phyloP scores from a whole-genome alignment of 2,888 invertebrate genomes.

The Lasioglossum leucozonium region DNA sequence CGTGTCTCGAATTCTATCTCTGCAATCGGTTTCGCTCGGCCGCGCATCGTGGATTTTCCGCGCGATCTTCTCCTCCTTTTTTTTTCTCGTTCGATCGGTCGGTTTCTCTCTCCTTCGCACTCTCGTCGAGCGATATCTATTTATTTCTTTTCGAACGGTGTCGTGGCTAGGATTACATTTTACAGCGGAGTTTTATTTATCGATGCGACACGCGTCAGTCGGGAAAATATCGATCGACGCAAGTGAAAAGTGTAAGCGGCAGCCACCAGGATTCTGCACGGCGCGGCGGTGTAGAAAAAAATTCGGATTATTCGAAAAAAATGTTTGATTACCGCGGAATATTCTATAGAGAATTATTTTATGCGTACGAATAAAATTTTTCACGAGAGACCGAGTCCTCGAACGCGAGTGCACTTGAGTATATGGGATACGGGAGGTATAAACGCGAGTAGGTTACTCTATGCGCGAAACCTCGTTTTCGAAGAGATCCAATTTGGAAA shows the following conservation, averaged over 20 bases:
- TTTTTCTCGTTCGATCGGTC: constrained; percentile 33
- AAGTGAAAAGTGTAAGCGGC: neutral
- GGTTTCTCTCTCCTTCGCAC: neutral
- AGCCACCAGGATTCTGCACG: neutral
- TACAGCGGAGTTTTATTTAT: constrained; percentile 36
- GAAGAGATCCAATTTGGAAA: neutral
- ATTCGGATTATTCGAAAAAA: neutral
- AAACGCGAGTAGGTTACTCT: neutral
- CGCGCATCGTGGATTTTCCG: constrained; percentile 23
- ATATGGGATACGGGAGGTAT: neutral
- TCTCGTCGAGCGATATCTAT: constrained; percentile 34
- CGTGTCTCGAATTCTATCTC: constrained; percentile 40
- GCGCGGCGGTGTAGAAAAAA: neutral
- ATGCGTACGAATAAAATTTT: neutral
- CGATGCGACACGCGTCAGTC: constrained; percentile 25
- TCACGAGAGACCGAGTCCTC: neutral
- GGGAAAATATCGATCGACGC: constrained; percentile 32
- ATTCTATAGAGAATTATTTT: neutral
- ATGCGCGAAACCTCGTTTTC: neutral
- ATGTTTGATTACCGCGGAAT: neutral
- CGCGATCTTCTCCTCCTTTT: neutral
- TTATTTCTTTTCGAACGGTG: constrained; percentile 32
- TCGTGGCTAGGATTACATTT: constrained; percentile 41
- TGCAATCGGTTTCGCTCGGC: constrained; percentile 30
- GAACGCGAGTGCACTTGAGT: neutral